Conservation (phyloP, 1,140 invertebrate species). For the Delia radicum region DNA sequence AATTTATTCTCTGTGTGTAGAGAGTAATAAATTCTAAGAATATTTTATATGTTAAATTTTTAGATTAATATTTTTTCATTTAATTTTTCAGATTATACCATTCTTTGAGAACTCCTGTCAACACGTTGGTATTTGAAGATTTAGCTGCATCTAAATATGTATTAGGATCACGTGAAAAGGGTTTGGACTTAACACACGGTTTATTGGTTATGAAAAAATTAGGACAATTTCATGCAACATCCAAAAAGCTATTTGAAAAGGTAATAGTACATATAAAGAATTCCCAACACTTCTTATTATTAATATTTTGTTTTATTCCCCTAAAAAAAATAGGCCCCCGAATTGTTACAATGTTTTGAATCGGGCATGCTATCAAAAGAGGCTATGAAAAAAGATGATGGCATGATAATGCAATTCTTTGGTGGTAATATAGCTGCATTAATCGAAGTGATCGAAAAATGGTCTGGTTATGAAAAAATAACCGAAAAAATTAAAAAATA, state of each 20-base stretch:
- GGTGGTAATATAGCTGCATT: conserved; percentile 39
- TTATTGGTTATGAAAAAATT: conserved; percentile 43
- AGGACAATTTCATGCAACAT: conserved; percentile 48
- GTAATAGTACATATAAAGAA: conserved; percentile 26
- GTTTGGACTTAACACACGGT: conserved; percentile 41
- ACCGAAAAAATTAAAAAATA: conserved; percentile 45
- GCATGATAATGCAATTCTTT: conserved; percentile 41
- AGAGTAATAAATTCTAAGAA: no score
- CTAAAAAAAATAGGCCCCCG: neutral
- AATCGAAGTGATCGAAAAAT: conserved; percentile 45
- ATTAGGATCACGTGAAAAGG: conserved; percentile 41
- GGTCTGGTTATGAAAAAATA: conserved; percentile 55
- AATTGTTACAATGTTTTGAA: conserved; percentile 28
- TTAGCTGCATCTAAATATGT: conserved; percentile 34
- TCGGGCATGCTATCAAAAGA: conserved; percentile 40
- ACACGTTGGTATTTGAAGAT: conserved; percentile 47
- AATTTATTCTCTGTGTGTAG: no score
- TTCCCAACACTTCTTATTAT: neutral
- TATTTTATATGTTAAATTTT: no score
- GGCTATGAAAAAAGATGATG: conserved; percentile 35
- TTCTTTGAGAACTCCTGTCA: conserved; percentile 39
- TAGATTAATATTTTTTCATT: neutral
- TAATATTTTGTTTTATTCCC: neutral
- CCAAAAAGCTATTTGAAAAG: conserved; percentile 40
- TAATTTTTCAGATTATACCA: conserved; percentile 44